phyloP scores from a whole-genome alignment of 64 coral and sea anemone species.

The Cladopsammia gracilis region DNA sequence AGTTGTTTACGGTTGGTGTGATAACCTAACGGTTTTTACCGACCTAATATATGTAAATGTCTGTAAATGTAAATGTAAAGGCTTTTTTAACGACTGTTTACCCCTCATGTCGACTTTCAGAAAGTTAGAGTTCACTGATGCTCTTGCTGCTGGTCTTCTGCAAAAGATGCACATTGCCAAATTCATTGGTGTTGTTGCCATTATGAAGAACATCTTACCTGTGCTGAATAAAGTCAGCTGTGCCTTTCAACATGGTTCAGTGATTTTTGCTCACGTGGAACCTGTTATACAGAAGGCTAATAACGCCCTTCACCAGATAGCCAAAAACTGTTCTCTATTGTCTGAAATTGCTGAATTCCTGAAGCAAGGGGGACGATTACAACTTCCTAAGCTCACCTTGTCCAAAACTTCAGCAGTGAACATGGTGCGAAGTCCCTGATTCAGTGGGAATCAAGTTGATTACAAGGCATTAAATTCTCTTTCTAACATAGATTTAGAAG shows the following conservation, averaged over 20 bases:
- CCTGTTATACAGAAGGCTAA: slow-evolving; percentile 42
- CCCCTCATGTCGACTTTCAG: slow-evolving; percentile 30
- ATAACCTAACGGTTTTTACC: too few species aligned
- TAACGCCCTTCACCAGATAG: slow-evolving; percentile 21
- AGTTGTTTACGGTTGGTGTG: too few species aligned
- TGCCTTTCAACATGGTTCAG: slow-evolving; percentile 44
- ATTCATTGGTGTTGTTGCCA: slow-evolving; percentile 59
- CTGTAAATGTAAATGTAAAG: too few species aligned
- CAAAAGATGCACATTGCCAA: slow-evolving; percentile 57
- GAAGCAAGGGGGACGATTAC: not conserved
- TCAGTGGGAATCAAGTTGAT: too few species aligned
- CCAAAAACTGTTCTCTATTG: not conserved
- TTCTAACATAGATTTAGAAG: too few species aligned
- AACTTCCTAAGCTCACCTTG: not conserved
- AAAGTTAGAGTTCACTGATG: not conserved
- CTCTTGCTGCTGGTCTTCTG: slow-evolving; percentile 39
- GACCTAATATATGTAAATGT: too few species aligned
- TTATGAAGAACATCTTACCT: slow-evolving; percentile 36
- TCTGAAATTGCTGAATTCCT: not conserved
- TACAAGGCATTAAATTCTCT: too few species aligned
- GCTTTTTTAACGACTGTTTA: slow-evolving; percentile 4
- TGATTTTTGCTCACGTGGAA: slow-evolving; percentile 4
- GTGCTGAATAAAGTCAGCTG: slow-evolving; percentile 30
- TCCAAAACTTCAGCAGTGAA: not conserved
- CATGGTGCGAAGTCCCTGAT: too few species aligned